A percentile compares a stretch with the other conserved stretches of the same genome.
Evolutionary conservation across 2,797 vertebrate genomes (phyloP).

Genomic region (Enteromius radiatus): DNA sequence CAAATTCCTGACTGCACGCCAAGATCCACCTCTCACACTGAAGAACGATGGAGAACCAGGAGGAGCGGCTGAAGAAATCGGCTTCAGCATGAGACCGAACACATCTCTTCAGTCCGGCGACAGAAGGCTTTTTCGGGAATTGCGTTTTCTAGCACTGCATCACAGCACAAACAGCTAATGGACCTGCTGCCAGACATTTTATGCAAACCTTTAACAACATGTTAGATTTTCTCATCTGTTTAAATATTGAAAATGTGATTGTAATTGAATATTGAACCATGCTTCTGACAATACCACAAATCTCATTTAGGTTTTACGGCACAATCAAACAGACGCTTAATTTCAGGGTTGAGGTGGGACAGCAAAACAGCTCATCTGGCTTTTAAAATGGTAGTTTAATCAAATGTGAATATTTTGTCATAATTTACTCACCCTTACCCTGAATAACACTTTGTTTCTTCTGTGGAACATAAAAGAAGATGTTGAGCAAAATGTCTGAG

Average conservation of each 20-base stretch:
- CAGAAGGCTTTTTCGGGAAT: slow-evolving; percentile 22
- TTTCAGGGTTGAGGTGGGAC: background rate
- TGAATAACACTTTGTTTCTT: background rate
- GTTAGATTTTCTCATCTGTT: slow-evolving; percentile 32
- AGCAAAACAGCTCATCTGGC: background rate
- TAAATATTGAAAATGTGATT: slow-evolving; percentile 49
- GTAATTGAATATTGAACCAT: slow-evolving; percentile 50
- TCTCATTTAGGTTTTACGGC: slow-evolving; percentile 32
- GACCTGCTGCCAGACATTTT: slow-evolving; percentile 24
- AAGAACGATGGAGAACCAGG: slow-evolving; percentile 1
- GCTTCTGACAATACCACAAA: slow-evolving; percentile 24
- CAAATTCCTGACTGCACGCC: slow-evolving; percentile 49
- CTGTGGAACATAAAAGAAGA: background rate
- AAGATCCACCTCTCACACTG: slow-evolving; percentile 46
- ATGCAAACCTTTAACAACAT: slow-evolving; percentile 40
- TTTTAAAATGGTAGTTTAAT: background rate
- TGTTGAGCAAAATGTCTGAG: slow-evolving; percentile 3
- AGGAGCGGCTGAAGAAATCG: slow-evolving; percentile 34
- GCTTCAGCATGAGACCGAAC: slow-evolving; percentile 14
- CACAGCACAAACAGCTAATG: slow-evolving; percentile 47
- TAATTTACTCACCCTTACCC: background rate
- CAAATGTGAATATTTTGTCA: background rate
- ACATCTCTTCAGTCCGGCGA: slow-evolving; percentile 39
- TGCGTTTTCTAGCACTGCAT: slow-evolving; percentile 41
- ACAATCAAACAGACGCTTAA: slow-evolving; percentile 6